Base-by-base conservation (phyloP, 2,113 vertebrate genomes). In the Callopanchax toddi region DNA sequence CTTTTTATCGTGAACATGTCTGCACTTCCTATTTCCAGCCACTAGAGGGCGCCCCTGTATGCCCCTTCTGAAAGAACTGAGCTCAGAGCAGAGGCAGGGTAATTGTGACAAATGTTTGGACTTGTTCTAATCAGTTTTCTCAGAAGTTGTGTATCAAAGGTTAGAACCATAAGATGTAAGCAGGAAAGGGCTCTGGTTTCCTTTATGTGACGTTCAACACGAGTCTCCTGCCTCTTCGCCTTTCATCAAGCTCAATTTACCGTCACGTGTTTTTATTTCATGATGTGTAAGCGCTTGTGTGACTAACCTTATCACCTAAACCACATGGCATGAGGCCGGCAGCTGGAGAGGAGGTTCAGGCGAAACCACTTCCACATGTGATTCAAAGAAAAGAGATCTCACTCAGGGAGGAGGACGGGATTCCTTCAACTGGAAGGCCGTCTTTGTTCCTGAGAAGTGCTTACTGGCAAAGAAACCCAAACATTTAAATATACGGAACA, bases 301-400 rank as follows among this genome's bases (percentile, higher is more conserved):
- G 81, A 83, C 73, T 79, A 80, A 73, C 77, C 68, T 85, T 53
- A 66, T 75, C 75, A 69, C 57, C 58, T 34, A 45, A 51, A 52
- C 53, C 66, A 44, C 60, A 63, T 63, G 60, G 37, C 64, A 60
- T 11, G 21, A 67, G 53, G 57, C 60, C 74, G 84, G 77, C 81
- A 87, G 79, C 74, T 84, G 86, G 66, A 67, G 37, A 37, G 58
- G 76, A 77, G 70, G 75, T 88, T 82, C 62, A 63, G 36, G 46
- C 58, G n/a, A 82, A 86, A 90, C 45, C 32, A 66, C 57, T 76
- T 85, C 78, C 85, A 88, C 76, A 67, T 89, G 86, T 65, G 73
- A 67, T 59, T 21, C 37, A 60, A 37, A 46, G 43, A 36, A 67
- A 58, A 67, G 56, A 85, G 63, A 77, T 71, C 48, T 18, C 20